Evolutionary conservation across 2,888 invertebrate species (phyloP).

Genomic region (Phragmatobia fuliginosa): DNA sequence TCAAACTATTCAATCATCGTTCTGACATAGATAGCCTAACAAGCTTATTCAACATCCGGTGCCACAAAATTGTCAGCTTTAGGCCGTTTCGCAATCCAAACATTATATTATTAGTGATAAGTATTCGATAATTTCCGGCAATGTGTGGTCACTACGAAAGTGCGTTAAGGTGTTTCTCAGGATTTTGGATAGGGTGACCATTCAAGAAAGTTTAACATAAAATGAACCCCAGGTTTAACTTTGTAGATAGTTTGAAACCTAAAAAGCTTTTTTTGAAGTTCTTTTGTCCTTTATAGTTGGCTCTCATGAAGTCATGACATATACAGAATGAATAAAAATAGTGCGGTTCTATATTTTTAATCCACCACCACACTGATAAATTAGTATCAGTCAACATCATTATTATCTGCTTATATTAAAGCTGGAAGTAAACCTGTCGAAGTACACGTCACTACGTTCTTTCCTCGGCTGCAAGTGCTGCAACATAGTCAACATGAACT

Average conservation of each 20-base stretch:
- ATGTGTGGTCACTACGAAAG: conserved; percentile 55
- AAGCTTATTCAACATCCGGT: conserved; percentile 39
- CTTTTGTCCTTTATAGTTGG: not conserved
- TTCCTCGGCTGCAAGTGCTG: no score
- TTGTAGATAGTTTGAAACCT: not conserved
- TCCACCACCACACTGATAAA: no score
- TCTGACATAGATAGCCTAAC: not conserved
- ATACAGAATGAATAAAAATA: no score
- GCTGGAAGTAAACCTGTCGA: no score
- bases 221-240: not conserved
- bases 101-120: conserved; percentile 49
- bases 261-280: not conserved
- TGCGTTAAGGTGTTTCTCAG: conserved; percentile 53
- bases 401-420: no score
- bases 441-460: no score
- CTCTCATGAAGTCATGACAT: no score
- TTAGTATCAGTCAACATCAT: not conserved
- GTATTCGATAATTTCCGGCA: conserved; percentile 64
- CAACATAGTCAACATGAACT: no score
- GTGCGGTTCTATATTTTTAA: no score
- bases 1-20: conserved; percentile 1
- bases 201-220: not conserved
- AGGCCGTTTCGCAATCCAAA: conserved; percentile 40
- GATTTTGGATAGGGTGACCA: conserved; percentile 46
- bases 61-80: conserved; percentile 29